A percentile compares a stretch with the other conserved stretches of the same genome.
phyloP scores from a whole-genome alignment of 2,888 invertebrate genomes.

The Drosophila mulleri region DNA sequence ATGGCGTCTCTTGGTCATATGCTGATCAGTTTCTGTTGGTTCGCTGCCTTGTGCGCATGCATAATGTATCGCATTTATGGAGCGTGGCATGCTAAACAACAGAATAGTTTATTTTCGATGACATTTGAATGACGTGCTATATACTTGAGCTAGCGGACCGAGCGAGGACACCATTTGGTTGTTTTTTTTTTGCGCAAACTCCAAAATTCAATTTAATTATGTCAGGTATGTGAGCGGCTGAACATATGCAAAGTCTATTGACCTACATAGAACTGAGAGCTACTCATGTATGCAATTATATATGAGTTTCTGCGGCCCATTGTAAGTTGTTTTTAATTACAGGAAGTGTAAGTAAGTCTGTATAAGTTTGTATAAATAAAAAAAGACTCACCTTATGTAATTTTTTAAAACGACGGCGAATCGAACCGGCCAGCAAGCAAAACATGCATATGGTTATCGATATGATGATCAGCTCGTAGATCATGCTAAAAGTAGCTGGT shows the following conservation, averaged over 20 bases:
- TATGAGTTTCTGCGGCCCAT: no score
- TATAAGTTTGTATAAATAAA: no score
- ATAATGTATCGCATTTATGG: conserved; percentile 40
- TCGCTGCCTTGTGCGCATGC: conserved; percentile 34
- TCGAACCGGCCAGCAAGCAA: conserved; percentile 46
- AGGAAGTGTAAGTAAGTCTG: no score
- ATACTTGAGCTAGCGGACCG: neutral
- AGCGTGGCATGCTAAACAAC: conserved; percentile 34
- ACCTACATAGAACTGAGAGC: conserved; percentile 1
- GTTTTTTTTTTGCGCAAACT: neutral
- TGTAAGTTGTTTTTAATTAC: neutral
- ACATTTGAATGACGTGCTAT: conserved; percentile 20
- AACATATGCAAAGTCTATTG: conserved; percentile 8
- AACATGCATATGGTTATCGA: conserved; percentile 61
- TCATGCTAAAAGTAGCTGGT: conserved; percentile 56
- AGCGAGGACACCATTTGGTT: conserved; percentile 5
- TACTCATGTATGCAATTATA: no score
- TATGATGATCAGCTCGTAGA: conserved; percentile 47
- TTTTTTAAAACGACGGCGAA: conserved; percentile 36
- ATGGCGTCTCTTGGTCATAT: conserved; percentile 39
- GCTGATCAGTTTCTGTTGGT: conserved; percentile 55
- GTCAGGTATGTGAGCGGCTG: neutral
- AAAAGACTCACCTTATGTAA: conserved; percentile 41
- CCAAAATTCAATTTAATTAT: conserved; percentile 20
- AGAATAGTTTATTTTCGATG: conserved; percentile 15